phyloP scores from a whole-genome alignment of 1,140 invertebrate genomes.

The Mylabris phalerata region DNA sequence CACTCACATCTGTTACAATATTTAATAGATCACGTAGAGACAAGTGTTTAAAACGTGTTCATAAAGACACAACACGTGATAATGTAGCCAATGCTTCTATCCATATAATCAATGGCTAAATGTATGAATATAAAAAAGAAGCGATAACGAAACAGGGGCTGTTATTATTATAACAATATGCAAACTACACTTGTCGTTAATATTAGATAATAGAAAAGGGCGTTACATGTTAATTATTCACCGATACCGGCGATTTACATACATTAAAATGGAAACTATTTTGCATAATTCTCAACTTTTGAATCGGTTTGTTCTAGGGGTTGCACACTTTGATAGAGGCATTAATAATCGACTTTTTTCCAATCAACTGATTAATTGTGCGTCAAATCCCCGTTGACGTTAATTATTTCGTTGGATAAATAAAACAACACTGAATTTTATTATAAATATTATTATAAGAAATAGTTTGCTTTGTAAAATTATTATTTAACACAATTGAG shows the following conservation, averaged over 20 bases:
- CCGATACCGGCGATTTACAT: slow-evolving; percentile 18
- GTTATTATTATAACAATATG: slow-evolving; percentile 9
- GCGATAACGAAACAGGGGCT: slow-evolving; percentile 5
- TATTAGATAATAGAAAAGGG: slow-evolving; percentile 26
- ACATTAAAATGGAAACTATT: neutral
- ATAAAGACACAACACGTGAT: slow-evolving; percentile 21
- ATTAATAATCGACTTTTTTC: too few relatives aligned
- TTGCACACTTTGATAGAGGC: too few relatives aligned
- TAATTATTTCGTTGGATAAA: too few relatives aligned
- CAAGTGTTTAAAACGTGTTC: slow-evolving; percentile 27
- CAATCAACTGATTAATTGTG: too few relatives aligned
- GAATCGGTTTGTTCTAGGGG: too few relatives aligned
- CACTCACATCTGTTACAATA: slow-evolving; percentile 15
- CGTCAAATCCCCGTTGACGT: too few relatives aligned
- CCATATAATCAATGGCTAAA: neutral
- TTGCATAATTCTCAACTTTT: neutral
- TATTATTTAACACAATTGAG: too few relatives aligned
- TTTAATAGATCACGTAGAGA: slow-evolving; percentile 14
- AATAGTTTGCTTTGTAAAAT: too few relatives aligned
- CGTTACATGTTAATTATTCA: slow-evolving; percentile 25
- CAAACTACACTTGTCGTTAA: slow-evolving; percentile 25
- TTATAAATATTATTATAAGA: too few relatives aligned
- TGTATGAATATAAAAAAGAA: neutral
- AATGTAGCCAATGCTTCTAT: neutral
- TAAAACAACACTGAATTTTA: too few relatives aligned